Evolutionary conservation across 2,113 vertebrate species (phyloP).

Genomic region (Oncorhynchus kisutch): DNA sequence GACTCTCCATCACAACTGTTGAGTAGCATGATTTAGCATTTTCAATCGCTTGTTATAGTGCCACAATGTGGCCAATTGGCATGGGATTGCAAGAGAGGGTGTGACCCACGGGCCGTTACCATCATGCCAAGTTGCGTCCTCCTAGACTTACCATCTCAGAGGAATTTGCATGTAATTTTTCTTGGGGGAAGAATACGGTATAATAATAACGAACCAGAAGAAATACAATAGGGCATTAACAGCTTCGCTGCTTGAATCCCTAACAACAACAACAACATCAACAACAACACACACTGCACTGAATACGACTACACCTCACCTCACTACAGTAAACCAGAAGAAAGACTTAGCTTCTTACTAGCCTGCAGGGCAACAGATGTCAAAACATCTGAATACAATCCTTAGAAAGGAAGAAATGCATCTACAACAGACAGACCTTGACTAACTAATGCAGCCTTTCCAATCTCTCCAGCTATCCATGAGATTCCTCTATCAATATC

Average conservation of each 20-base stretch:
- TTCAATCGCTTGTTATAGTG: no score
- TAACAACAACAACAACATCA: neutral
- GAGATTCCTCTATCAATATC: conserved; percentile 11
- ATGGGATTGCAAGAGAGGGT: no score
- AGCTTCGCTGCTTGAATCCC: neutral
- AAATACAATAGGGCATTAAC: conserved; percentile 46
- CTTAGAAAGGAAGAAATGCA: conserved; percentile 7
- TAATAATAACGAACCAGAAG: conserved; percentile 25
- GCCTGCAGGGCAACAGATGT: conserved; percentile 32
- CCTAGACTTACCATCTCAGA: no score
- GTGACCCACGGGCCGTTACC: no score
- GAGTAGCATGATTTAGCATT: no score
- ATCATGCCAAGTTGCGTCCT: no score
- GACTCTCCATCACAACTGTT: no score
- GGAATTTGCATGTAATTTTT: no score
- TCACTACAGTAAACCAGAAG: conserved; percentile 13
- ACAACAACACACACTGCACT: neutral
- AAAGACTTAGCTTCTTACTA: conserved; percentile 4
- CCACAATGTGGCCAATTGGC: no score
- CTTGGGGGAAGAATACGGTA: no score
- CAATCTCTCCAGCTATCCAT: conserved; percentile 17
- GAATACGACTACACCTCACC: neutral
- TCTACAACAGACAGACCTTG: conserved; percentile 22
- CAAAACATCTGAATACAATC: conserved; percentile 39
- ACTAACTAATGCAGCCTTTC: conserved; percentile 8